Conservation (phyloP, 2,888 invertebrate genomes). For the Seira ritae region DNA sequence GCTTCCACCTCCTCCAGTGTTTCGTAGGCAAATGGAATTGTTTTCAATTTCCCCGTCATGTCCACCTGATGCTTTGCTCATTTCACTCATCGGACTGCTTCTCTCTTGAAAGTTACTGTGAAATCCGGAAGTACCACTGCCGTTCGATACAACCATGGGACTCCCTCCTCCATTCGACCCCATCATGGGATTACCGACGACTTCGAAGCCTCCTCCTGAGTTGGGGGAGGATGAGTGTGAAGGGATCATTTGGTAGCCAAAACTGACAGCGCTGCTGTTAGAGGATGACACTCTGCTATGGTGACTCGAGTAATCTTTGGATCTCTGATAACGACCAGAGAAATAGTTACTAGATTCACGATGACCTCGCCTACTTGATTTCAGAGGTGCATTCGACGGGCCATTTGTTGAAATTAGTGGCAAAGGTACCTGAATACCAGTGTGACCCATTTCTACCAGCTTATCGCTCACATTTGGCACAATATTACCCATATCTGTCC, state of each 20-base stretch:
- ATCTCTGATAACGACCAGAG: conserved; percentile 25
- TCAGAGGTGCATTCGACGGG: conserved; percentile 17
- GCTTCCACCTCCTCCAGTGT: conserved; percentile 25
- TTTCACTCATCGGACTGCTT: conserved; percentile 23
- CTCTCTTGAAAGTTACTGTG: conserved; percentile 36
- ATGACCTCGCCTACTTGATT: conserved; percentile 16
- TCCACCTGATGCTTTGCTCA: neutral
- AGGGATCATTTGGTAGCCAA: conserved; percentile 18
- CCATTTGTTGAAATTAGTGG: conserved; percentile 12
- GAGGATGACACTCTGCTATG: conserved; percentile 17
- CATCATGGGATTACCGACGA: neutral
- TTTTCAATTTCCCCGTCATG: conserved; percentile 23
- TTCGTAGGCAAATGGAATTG: neutral
- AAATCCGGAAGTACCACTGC: neutral
- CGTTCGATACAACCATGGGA: neutral
- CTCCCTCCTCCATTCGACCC: neutral
- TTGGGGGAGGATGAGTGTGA: conserved; percentile 9
- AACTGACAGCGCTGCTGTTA: neutral
- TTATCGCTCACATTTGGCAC: conserved; percentile 10
- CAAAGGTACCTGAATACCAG: conserved; percentile 12
- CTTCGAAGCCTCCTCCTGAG: conserved; percentile 1
- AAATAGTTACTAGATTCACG: conserved; percentile 28
- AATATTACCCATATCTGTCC: neutral
- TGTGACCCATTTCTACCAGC: conserved; percentile 7
- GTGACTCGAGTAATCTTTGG: conserved; percentile 34